Percentiles rank a stretch among this genome's conserved stretches.
Conservation (phyloP, 2,888 invertebrate species). For the Linnaemya tessellans region DNA sequence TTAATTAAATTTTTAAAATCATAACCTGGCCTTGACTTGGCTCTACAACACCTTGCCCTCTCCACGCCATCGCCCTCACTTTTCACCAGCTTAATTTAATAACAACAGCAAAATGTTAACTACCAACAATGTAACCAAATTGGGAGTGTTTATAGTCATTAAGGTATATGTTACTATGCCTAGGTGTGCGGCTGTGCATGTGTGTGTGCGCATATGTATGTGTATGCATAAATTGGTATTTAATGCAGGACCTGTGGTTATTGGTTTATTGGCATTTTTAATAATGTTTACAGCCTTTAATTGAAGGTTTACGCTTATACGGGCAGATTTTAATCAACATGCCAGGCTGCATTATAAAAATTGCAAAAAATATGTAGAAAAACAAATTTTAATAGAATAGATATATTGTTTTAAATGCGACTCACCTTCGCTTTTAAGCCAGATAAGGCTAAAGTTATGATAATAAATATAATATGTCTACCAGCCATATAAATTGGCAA, state of each 20-base stretch:
- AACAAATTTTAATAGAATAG: constrained; percentile 14
- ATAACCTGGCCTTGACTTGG: background rate
- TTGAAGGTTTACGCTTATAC: constrained; percentile 67
- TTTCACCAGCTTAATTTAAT: background rate
- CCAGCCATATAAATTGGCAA: background rate
- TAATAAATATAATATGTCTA: constrained; percentile 7
- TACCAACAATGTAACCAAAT: constrained; percentile 23
- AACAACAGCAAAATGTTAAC: background rate
- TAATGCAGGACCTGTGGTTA: constrained; percentile 67
- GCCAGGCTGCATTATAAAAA: constrained; percentile 2
- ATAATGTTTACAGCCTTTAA: constrained; percentile 68
- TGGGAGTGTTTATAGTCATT: constrained; percentile 9
- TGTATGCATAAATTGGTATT: constrained; percentile 42
- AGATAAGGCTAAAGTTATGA: constrained; percentile 18
- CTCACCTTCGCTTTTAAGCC: constrained; percentile 2
- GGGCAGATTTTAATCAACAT: constrained; percentile 68
- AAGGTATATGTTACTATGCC: background rate
- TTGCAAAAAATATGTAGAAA: background rate
- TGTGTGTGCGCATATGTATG: background rate
- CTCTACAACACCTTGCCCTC: too few species aligned
- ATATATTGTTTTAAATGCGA: constrained; percentile 45
- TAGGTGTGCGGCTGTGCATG: background rate
- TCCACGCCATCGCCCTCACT: background rate
- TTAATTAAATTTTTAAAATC: constrained; percentile 68
- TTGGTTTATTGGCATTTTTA: constrained; percentile 70